These are phyloP conservation scores for Drosophila borborema DNA, from an alignment of 2,888 invertebrate genomes.

Conservation along the genomic window DNA sequence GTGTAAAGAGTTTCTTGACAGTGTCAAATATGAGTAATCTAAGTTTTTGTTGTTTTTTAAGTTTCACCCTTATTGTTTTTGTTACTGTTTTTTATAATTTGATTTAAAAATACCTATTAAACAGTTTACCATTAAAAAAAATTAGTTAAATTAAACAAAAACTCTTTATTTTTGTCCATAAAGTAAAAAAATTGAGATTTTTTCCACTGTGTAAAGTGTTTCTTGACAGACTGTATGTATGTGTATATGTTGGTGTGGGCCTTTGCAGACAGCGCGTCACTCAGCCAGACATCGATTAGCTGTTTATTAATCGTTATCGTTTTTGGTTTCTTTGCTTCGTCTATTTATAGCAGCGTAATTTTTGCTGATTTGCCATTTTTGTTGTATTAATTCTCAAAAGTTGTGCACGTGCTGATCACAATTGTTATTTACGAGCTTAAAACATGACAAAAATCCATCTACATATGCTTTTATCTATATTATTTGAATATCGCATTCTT, in stretches of 20 bases:
- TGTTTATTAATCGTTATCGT: constrained; percentile 43
- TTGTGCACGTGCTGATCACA: constrained; percentile 37
- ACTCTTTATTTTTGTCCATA: no score
- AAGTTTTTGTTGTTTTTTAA: no score
- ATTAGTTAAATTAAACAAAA: no score
- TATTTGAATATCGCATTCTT: constrained; percentile 1
- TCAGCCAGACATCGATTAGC: constrained; percentile 39
- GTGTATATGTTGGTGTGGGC: not conserved
- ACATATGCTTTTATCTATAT: not conserved
- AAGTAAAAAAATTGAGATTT: no score
- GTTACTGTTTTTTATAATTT: no score
- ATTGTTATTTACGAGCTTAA: constrained; percentile 8
- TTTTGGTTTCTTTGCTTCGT: constrained; percentile 12
- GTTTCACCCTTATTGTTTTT: no score
- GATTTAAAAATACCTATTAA: no score
- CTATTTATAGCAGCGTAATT: constrained; percentile 25
- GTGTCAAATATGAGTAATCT: no score
- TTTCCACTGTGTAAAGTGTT: no score
- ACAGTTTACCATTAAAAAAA: no score
- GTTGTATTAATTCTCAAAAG: not conserved
- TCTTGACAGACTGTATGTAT: no score
- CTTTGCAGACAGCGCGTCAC: constrained; percentile 37
- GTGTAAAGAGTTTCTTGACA: no score
- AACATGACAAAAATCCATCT: constrained; percentile 31
- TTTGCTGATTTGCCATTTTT: constrained; percentile 9